Evolutionary conservation across 2,888 invertebrate genomes (phyloP).

Genomic region (Ceramica pisi): DNA sequence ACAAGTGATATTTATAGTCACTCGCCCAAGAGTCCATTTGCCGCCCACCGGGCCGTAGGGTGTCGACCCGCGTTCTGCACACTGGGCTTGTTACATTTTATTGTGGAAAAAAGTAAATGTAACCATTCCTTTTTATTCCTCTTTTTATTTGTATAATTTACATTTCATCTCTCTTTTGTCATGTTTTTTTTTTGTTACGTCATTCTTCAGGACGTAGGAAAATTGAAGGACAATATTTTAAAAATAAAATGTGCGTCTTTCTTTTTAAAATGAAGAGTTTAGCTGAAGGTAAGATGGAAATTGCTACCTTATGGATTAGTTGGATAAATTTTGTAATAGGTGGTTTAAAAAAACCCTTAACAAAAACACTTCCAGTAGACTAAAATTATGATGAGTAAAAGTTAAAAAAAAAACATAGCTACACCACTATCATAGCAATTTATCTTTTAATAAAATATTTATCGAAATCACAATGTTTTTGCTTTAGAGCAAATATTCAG

Average conservation of each 20-base stretch:
- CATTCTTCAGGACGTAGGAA: neutral
- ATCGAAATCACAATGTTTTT: constrained; percentile 19
- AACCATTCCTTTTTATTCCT: constrained; percentile 27
- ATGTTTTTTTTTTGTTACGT: constrained; percentile 37
- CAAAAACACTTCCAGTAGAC: neutral
- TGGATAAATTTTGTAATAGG: neutral
- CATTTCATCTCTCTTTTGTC: constrained; percentile 33
- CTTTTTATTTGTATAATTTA: constrained; percentile 45
- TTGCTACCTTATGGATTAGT: neutral
- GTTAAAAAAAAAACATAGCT: neutral
- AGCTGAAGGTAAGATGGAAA: neutral
- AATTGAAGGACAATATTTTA: neutral
- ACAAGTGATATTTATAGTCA: constrained; percentile 82
- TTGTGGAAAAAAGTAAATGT: constrained; percentile 61
- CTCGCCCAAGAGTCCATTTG: constrained; percentile 82
- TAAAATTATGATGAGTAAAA: neutral
- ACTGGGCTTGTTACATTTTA: constrained; percentile 72
- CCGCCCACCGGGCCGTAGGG: constrained; percentile 82
- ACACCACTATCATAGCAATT: constrained; percentile 1
- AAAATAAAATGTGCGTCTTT: neutral
- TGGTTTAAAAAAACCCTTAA: neutral
- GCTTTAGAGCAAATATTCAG: constrained; percentile 23
- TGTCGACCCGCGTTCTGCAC: constrained; percentile 80
- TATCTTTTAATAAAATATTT: constrained; percentile 25
- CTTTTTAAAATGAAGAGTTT: neutral